phyloP scores from a whole-genome alignment of 2,888 invertebrate species.

The Elgonia sp. region DNA sequence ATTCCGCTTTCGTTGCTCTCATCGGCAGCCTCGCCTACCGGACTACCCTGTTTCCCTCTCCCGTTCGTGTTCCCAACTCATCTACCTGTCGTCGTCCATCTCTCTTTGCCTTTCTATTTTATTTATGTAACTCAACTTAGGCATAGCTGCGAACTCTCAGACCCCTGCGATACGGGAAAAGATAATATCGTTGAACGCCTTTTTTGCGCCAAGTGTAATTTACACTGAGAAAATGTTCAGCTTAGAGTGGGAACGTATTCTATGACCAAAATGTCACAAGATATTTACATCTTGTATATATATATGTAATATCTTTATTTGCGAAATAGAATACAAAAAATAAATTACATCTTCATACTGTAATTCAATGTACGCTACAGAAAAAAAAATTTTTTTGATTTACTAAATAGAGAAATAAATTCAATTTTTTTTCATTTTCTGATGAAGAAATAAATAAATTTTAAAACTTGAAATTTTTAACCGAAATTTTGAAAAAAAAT shows the following conservation, averaged over 20 bases:
- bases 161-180: conserved; percentile 50
- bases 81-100: conserved; percentile 48
- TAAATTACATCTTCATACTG: too few relatives aligned
- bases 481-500: too few relatives aligned
- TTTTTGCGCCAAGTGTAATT: conserved; percentile 27
- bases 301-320: too few relatives aligned
- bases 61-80: conserved; percentile 57
- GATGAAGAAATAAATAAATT: too few relatives aligned
- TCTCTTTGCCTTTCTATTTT: conserved; percentile 61
- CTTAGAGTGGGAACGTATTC: too few relatives aligned
- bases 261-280: background rate
- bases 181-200: conserved; percentile 38
- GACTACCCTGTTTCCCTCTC: conserved; percentile 47
- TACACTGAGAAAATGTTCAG: conserved; percentile 2
- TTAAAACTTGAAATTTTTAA: too few relatives aligned
- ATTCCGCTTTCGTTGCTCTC: conserved; percentile 74
- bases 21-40: conserved; percentile 54
- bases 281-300: too few relatives aligned
- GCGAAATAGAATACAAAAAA: too few relatives aligned
- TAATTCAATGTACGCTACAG: too few relatives aligned
- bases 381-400: too few relatives aligned
- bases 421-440: too few relatives aligned
- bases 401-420: too few relatives aligned
- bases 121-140: conserved; percentile 63
- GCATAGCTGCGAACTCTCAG: conserved; percentile 30